Conservation (phyloP, 2,888 invertebrate genomes). For the Leucophenga montana region DNA sequence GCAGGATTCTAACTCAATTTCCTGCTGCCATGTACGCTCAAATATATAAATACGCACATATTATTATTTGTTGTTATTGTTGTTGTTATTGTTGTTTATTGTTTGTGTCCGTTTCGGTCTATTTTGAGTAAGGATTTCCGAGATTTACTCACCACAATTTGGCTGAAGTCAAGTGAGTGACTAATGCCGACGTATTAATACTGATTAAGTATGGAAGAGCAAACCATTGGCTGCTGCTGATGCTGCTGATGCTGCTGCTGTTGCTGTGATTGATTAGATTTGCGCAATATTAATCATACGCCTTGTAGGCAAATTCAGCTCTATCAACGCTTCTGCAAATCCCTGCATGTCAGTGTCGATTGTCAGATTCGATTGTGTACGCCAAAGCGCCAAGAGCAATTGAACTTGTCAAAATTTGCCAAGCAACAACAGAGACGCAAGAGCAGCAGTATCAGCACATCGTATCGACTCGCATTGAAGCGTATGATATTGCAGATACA, state of each 20-base stretch:
- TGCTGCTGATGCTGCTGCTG: slow-evolving; percentile 24
- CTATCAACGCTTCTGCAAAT: too few species aligned
- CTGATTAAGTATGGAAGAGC: neutral
- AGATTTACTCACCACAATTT: slow-evolving; percentile 29
- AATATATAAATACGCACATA: slow-evolving; percentile 42
- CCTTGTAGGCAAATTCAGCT: slow-evolving; percentile 39
- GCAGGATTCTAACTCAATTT: neutral
- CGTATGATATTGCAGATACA: too few species aligned
- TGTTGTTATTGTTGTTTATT: slow-evolving; percentile 8
- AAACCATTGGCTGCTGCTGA: too few species aligned
- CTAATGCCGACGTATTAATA: slow-evolving; percentile 12
- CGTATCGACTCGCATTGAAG: too few species aligned
- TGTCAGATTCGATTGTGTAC: too few species aligned
- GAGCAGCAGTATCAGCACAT: too few species aligned
- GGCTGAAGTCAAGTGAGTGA: too few species aligned
- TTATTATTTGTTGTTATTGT: slow-evolving; percentile 39
- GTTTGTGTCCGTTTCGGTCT: too few species aligned
- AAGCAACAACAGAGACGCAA: slow-evolving; percentile 50
- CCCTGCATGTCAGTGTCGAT: too few species aligned
- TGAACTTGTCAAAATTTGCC: slow-evolving; percentile 24
- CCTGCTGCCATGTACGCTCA: neutral
- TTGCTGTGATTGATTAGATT: slow-evolving; percentile 62
- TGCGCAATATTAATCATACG: slow-evolving; percentile 65
- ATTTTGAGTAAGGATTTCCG: slow-evolving; percentile 33
- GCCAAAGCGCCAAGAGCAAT: slow-evolving; percentile 30